Evolutionary conservation across 1,140 invertebrate genomes (phyloP), one percentile per base, ranked within the genome.

Genomic region (Anthonomus grandis): DNA sequence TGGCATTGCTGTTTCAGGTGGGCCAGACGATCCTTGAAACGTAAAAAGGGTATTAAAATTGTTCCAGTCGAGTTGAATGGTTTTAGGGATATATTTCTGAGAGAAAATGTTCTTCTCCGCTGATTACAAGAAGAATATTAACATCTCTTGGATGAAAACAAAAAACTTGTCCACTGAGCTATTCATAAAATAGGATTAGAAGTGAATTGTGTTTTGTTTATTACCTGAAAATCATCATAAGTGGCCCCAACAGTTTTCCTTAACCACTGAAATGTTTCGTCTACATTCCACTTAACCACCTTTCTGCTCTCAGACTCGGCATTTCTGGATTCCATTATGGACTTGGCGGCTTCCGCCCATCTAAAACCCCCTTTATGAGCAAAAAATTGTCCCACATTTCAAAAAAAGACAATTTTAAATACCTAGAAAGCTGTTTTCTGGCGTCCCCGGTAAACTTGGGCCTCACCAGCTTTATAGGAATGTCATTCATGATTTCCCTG

Each of bases 281-380:
- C 95, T 0, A 93, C 94, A 79, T 97, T 96, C 95, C 95, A 98
- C 74, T 97, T 97, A 0, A 98, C 94, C 4, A 97, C 89, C 77
- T 97, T 98, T 57, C 95, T 80, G 69, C 93, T 95, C 70, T 97
- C 93, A 0, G 92, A 83, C n/a, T 91, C 87, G 0, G 91, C 89
- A 72, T 90, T 91, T 62, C 91, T 83, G 1, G 91, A 93, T 72
- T 96, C 94, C 59, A 98, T 95, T 78, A 97, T 93, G 73, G 93
- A 93, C 70, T 97, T 97, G 0, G 95, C 95, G 5, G 94, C 93
- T 74, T 98, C 94, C 0, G 94, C 94, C 45, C 42, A 46, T 15
- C 53, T 56, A 48, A 2, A 13, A 17, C n/a, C n/a, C n/a, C n/a
- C n/a, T n/a, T n/a, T n/a, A n/a, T n/a, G n/a, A n/a, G n/a, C n/a